Conservation (phyloP, 1,140 invertebrate species). For the Nixonia krombeini region DNA sequence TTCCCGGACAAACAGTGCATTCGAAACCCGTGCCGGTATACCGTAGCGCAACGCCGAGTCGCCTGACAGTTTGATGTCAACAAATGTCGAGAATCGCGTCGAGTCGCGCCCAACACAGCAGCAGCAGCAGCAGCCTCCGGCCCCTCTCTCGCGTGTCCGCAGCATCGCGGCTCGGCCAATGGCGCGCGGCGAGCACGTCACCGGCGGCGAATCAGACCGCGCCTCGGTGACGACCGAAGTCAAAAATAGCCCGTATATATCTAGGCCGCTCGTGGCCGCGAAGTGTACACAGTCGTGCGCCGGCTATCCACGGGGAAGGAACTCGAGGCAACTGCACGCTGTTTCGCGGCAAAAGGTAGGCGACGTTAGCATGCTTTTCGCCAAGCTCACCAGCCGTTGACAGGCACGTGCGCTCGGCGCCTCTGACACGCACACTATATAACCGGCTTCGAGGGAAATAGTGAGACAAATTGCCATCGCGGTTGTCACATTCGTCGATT, state of each 20-base stretch:
- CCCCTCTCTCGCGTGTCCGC: slow-evolving; percentile 15
- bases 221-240: slow-evolving; percentile 51
- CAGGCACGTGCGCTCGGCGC: not conserved
- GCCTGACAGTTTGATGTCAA: slow-evolving; percentile 63
- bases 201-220: slow-evolving; percentile 35
- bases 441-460: not conserved
- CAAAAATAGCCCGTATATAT: slow-evolving; percentile 66
- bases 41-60: not conserved
- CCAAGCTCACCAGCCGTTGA: not conserved
- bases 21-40: not conserved
- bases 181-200: slow-evolving; percentile 28
- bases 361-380: too few species aligned
- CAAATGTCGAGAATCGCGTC: slow-evolving; percentile 54
- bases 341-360: not conserved
- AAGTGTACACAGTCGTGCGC: slow-evolving; percentile 64
- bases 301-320: slow-evolving; percentile 56
- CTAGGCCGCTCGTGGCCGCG: slow-evolving; percentile 62
- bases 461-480: not conserved
- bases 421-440: not conserved
- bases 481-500: not conserved
- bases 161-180: slow-evolving; percentile 49
- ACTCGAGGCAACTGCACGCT: not conserved
- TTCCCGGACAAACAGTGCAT: not conserved
- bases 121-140: not conserved
- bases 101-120: slow-evolving; percentile 41